A percentile compares a stretch with the other conserved stretches of the same genome.
Evolutionary conservation across 2,113 vertebrate species (phyloP).

Genomic region (Osmerus eperlanus): DNA sequence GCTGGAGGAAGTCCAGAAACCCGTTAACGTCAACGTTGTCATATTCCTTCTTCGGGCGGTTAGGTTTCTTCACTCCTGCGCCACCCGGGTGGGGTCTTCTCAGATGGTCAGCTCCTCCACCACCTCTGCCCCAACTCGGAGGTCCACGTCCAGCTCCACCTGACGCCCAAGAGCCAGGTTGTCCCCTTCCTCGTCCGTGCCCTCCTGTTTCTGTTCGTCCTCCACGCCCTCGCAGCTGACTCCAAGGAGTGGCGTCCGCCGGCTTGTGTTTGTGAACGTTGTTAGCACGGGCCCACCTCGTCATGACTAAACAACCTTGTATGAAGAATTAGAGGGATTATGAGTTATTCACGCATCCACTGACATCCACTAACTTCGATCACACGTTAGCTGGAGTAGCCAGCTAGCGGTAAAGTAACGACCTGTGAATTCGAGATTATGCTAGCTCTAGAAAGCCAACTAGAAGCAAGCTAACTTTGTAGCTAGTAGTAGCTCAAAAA

Average conservation of each 20-base stretch:
- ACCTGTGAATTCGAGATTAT: too few relatives aligned
- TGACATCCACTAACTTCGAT: too few relatives aligned
- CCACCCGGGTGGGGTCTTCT: conserved; percentile 39
- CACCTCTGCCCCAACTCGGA: conserved; percentile 1
- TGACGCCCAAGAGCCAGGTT: background rate
- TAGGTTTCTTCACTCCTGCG: conserved; percentile 59
- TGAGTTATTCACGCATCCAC: background rate
- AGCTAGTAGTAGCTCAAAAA: too few relatives aligned
- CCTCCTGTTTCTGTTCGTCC: conserved; percentile 11
- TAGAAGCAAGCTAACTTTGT: too few relatives aligned
- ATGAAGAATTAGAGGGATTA: background rate
- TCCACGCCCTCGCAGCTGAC: conserved; percentile 59
- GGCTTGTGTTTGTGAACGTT: conserved; percentile 69
- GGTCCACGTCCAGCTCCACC: background rate
- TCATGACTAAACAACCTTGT: conserved; percentile 72
- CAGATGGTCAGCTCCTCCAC: conserved; percentile 16
- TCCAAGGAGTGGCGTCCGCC: conserved; percentile 84
- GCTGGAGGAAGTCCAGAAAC: conserved; percentile 76
- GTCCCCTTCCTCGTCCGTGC: background rate
- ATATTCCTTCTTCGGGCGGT: conserved; percentile 78
- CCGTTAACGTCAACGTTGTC: conserved; percentile 85
- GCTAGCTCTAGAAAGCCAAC: too few relatives aligned
- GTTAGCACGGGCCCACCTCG: conserved; percentile 83
- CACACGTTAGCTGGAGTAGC: too few relatives aligned
- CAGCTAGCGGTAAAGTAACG: too few relatives aligned